Base-by-base conservation (phyloP, 2,797 vertebrate genomes). In the Huso huso region DNA sequence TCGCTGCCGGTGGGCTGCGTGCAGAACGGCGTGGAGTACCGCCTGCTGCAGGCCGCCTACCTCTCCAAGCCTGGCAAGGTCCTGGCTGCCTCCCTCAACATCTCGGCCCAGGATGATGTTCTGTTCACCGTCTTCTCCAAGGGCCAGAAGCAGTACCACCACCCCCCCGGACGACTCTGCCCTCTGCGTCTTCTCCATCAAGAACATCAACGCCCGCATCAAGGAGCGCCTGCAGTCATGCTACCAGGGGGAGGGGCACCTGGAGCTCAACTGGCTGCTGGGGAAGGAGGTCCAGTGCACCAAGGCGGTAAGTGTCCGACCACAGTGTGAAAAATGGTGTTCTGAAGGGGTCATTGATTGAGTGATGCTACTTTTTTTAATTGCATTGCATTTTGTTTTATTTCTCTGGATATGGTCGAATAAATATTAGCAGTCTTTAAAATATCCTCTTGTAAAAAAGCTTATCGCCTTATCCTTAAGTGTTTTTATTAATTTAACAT, bases 211-310 rank as follows among this genome's bases (percentile, higher is more conserved):
- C 6, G 78, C 89, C 2, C 92, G 91, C 67, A 98, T 99, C 84
- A 98, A 96, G 81, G 95, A 98, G 66, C 91, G 97, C 51, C 87
- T 99, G 74, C 95, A 94, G 85, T 98, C 97, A 72, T 99, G 97
- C 87, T 99, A 99, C 82, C 95, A 98, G 76, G 97, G 97, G 0
- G 95, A 99, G 70, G 97, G 97, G 70, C 93, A 97, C 79, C 84
- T 99, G 83, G 97, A 99, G 81, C 94, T 99, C 81, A 98, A 95
- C 82, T 99, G 97, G 97, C 91, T 99, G 77, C 88, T 99, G 57
- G 96, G 95, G 63, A 99, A 99, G 65, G 95, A 98, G 0, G 95
- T 99, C 8, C 94, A 94, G 77, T 99, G 97, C 82, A 97, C 95
- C 57, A 96, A 97, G 81, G 97, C 97, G 82, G 97, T 99, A 88